These are phyloP conservation scores for Prionace glauca DNA, from an alignment of 2,797 vertebrate species.

Conservation along the genomic window DNA sequence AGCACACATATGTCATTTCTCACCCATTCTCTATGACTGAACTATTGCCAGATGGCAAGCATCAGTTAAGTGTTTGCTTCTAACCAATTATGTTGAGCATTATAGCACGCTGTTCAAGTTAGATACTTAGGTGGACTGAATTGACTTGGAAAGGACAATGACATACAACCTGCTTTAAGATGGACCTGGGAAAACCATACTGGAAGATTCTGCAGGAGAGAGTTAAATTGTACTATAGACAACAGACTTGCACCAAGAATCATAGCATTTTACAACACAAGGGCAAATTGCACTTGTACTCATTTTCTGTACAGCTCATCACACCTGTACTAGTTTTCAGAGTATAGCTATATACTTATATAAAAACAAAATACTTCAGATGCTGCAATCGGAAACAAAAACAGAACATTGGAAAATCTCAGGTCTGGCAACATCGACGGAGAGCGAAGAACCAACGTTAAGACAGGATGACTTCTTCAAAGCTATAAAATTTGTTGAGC, in stretches of 20 bases:
- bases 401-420: no score
- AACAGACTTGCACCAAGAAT: not conserved
- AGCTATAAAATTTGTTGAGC: not conserved
- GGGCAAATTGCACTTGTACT: not conserved
- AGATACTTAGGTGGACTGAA: not conserved
- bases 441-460: no score
- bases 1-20: not conserved
- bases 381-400: no score
- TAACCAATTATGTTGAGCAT: not conserved
- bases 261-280: not conserved
- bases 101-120: not conserved
- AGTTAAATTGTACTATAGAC: not conserved
- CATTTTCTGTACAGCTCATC: not conserved
- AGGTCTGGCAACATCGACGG: no score
- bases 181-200: not conserved
- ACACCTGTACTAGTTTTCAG: not conserved
- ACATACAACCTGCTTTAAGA: not conserved
- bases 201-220: not conserved
- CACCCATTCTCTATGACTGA: not conserved
- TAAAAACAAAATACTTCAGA: no score
- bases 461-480: no score
- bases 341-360: not conserved
- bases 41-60: not conserved
- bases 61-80: not conserved
- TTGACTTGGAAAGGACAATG: not conserved